phyloP scores from a whole-genome alignment of 2,888 invertebrate species.

The Scrobipalpa costella region DNA sequence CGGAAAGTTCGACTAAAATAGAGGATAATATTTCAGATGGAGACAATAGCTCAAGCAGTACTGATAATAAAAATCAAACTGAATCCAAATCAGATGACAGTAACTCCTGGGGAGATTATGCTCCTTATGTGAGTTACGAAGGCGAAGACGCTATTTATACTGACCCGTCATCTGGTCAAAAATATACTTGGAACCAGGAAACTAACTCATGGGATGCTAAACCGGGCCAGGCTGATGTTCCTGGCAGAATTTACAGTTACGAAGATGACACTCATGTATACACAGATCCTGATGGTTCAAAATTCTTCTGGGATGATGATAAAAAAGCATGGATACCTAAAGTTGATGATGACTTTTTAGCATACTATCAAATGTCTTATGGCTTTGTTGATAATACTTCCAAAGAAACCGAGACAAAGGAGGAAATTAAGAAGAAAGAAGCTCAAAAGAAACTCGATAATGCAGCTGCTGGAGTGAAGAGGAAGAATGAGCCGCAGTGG shows the following conservation, averaged over 20 bases:
- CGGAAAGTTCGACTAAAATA: constrained; percentile 1
- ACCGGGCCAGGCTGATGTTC: constrained; percentile 50
- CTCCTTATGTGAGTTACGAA: constrained; percentile 85
- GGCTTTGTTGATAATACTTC: constrained; percentile 87
- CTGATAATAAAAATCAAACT: neutral
- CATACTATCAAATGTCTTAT: constrained; percentile 97
- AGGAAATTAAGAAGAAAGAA: constrained; percentile 57
- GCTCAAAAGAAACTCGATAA: constrained; percentile 58
- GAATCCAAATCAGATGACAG: constrained; percentile 9
- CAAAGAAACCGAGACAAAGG: constrained; percentile 50
- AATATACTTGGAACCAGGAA: constrained; percentile 83
- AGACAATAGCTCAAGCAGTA: constrained; percentile 15
- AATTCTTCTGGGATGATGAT: constrained; percentile 94
- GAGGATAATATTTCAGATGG: constrained; percentile 24
- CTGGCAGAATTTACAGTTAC: constrained; percentile 82
- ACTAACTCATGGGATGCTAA: constrained; percentile 77
- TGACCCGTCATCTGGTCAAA: constrained; percentile 85
- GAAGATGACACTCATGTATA: constrained; percentile 90
- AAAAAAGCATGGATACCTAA: constrained; percentile 98
- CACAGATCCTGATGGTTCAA: constrained; percentile 92
- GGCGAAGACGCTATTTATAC: constrained; percentile 87
- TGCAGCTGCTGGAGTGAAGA: constrained; percentile 68
- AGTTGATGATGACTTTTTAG: constrained; percentile 98
- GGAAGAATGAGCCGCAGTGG: constrained; percentile 88
- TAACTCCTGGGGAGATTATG: constrained; percentile 67